Base-by-base conservation (phyloP, 2,888 invertebrate species). In the Scelioninae gen. 2 region DNA sequence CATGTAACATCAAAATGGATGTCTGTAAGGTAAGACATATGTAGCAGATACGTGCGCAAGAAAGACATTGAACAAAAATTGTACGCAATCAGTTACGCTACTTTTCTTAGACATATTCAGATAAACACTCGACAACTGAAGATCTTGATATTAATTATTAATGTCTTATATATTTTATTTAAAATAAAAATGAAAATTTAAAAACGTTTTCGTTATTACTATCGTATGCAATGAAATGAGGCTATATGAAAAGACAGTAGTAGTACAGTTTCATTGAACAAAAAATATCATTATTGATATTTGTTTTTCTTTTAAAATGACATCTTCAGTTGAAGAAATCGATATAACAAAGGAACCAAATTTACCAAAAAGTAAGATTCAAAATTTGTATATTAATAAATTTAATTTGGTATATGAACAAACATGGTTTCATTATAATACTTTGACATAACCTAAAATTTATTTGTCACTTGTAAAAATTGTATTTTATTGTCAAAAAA, bases 291-390 rank as follows among this genome's bases (percentile, higher is more conserved):
- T 28, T 31, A 18, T 41, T 55, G 18, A 33, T 45, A 25, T 16
- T 48, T 39, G 9, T 15, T 22, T 60, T 48, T 39, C 25, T 37
- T 28, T 10, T 31, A 43, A 52, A 43, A 61, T 61, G 61, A 35
- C 52, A 11, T 50, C 48, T 41, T 33, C 52, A 43, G 52, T 63
- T 52, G 52, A 63, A 52, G 63, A 63, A 22, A 63, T 52, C 22
- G 43, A 63, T 63, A 43, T 52, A 43, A 43, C 50, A 35, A 33
- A 63, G 15, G 52, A 9, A 63, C 19, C 50, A n/a, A 22, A 22
- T 18, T 11, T 43, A 28, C 28, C 18, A 15, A 52, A 43, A 33
- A 28, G 63, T 63, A 63, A 63, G 63, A 43, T 31, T 9, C 3
- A 1, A n/a, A 11, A 31, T 18, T 43, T 43, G 15, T 39, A 11